phyloP scores from a whole-genome alignment of 35 echinoderm and acorn worm species.

The Acanthaster planci region DNA sequence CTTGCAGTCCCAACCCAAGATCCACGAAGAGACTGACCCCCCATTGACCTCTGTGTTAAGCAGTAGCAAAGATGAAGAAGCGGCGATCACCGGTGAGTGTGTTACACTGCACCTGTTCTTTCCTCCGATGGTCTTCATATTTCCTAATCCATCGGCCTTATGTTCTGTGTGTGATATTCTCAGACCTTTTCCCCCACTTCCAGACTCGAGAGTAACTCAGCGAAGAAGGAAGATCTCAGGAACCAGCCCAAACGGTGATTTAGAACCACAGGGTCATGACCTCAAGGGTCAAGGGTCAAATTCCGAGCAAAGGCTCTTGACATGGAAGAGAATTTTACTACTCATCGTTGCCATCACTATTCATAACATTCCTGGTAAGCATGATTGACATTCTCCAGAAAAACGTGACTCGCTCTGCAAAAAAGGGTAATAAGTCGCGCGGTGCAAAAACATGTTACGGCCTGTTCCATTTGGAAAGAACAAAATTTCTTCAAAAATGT shows the following conservation, averaged over 20 bases:
- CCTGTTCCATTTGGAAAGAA: too few relatives aligned
- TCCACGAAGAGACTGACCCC: slow-evolving; percentile 39
- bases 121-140: too few relatives aligned
- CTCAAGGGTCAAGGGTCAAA: slow-evolving; percentile 12
- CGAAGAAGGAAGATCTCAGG: slow-evolving; percentile 30
- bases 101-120: too few relatives aligned
- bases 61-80: slow-evolving; percentile 35
- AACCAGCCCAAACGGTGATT: slow-evolving; percentile 1
- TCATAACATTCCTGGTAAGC: slow-evolving; percentile 96
- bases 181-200: too few relatives aligned
- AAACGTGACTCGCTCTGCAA: too few relatives aligned
- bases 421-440: too few relatives aligned
- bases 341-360: slow-evolving; percentile 97
- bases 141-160: too few relatives aligned
- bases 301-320: slow-evolving; percentile 42
- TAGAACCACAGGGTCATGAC: background rate
- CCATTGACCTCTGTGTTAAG: slow-evolving; percentile 24
- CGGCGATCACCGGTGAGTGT: background rate
- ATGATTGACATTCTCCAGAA: background rate
- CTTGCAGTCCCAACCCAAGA: slow-evolving; percentile 46
- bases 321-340: slow-evolving; percentile 92
- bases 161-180: too few relatives aligned
- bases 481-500: too few relatives aligned
- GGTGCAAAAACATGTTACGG: too few relatives aligned
- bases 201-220: slow-evolving; percentile 37